Evolutionary conservation across 1,140 invertebrate genomes (phyloP).

Genomic region (Polypedilum pembai): DNA sequence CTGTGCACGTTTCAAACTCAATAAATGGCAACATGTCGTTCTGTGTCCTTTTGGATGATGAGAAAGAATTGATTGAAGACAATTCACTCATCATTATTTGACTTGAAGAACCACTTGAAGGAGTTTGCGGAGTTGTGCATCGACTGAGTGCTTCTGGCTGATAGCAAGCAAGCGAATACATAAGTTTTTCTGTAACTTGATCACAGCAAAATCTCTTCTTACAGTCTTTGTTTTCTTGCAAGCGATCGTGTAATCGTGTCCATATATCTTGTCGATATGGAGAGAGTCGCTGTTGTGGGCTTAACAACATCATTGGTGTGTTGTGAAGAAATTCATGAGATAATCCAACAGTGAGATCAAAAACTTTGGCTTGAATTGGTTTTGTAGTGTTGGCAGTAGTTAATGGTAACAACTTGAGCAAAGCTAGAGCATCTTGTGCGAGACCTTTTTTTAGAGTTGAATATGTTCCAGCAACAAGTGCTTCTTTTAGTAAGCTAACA

Average conservation of each 20-base stretch:
- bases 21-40: slow-evolving; percentile 62
- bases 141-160: slow-evolving; percentile 76
- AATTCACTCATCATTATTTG: slow-evolving; percentile 42
- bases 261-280: slow-evolving; percentile 73
- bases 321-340: slow-evolving; percentile 66
- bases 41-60: slow-evolving; percentile 41
- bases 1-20: slow-evolving; percentile 76
- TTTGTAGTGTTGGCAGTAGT: slow-evolving; percentile 49
- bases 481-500: slow-evolving; percentile 60
- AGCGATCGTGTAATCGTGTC: slow-evolving; percentile 69
- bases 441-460: slow-evolving; percentile 62
- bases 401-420: slow-evolving; percentile 61
- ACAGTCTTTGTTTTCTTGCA: slow-evolving; percentile 49
- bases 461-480: slow-evolving; percentile 63
- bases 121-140: slow-evolving; percentile 67
- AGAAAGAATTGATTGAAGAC: slow-evolving; percentile 47
- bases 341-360: slow-evolving; percentile 40
- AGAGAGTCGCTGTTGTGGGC: slow-evolving; percentile 67
- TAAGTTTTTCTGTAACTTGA: slow-evolving; percentile 64
- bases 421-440: slow-evolving; percentile 55
- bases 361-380: slow-evolving; percentile 39
- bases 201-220: slow-evolving; percentile 56
- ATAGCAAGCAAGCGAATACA: slow-evolving; percentile 70
- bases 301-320: slow-evolving; percentile 70
- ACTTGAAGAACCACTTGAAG: slow-evolving; percentile 51